Percentiles rank a stretch among this genome's conserved stretches.
Conservation (phyloP, 2,888 invertebrate genomes). For the Yponomeuta plumbellus region DNA sequence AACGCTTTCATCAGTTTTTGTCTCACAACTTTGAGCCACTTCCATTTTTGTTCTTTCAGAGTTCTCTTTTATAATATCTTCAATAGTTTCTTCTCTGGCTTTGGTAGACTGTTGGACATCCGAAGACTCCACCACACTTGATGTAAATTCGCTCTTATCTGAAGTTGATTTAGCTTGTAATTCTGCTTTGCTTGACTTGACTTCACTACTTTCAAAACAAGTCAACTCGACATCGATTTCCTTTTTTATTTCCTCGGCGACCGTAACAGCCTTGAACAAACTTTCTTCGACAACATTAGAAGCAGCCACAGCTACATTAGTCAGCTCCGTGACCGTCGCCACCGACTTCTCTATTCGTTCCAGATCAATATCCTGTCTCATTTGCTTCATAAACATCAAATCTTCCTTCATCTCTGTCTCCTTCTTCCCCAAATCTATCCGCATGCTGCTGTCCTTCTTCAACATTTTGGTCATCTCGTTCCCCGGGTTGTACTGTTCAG, state of each 20-base stretch:
- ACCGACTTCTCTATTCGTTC: slow-evolving; percentile 6
- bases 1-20: background rate
- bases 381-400: slow-evolving; percentile 32
- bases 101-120: slow-evolving; percentile 25
- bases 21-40: slow-evolving; percentile 19
- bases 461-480: slow-evolving; percentile 24
- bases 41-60: slow-evolving; percentile 16
- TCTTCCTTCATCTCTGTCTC: slow-evolving; percentile 23
- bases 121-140: slow-evolving; percentile 5
- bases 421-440: slow-evolving; percentile 26
- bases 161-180: no score
- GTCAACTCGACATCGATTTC: slow-evolving; percentile 44
- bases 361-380: slow-evolving; percentile 23
- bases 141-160: background rate
- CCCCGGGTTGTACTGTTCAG: slow-evolving; percentile 57
- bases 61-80: slow-evolving; percentile 22
- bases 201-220: background rate
- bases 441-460: slow-evolving; percentile 12
- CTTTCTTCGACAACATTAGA: slow-evolving; percentile 50
- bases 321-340: background rate
- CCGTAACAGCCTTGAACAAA: slow-evolving; percentile 50
- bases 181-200: background rate
- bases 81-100: slow-evolving; percentile 27
- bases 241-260: slow-evolving; percentile 51
- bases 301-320: slow-evolving; percentile 45